Evolutionary conservation across 2,113 vertebrate species (phyloP).

Genomic region (Pagrus major): DNA sequence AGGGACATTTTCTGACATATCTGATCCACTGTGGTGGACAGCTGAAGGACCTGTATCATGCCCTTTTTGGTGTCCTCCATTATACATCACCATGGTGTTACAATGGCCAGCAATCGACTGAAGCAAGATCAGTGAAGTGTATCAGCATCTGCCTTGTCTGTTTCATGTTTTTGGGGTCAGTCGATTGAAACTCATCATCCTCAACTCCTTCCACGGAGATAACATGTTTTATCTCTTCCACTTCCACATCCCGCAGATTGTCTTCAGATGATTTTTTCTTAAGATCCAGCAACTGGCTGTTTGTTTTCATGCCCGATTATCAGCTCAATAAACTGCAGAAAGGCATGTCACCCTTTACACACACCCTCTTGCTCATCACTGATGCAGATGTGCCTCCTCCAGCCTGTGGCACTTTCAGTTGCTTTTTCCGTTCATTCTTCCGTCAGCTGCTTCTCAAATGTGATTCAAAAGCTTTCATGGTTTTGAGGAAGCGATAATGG

Average conservation of each 20-base stretch:
- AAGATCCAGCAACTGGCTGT: background rate
- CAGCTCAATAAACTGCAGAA: background rate
- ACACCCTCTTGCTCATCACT: background rate
- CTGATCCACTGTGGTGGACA: background rate
- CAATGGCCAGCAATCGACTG: background rate
- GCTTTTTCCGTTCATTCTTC: background rate
- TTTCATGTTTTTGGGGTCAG: background rate
- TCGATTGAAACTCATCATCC: constrained; percentile 4
- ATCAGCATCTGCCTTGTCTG: constrained; percentile 9
- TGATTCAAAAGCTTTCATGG: background rate
- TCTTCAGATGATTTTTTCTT: background rate
- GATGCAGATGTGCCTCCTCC: background rate
- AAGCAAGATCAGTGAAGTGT: background rate
- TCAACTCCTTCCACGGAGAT: background rate
- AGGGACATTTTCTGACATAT: background rate
- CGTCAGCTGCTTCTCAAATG: background rate
- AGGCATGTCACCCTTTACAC: background rate
- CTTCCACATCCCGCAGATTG: background rate
- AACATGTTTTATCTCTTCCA: background rate
- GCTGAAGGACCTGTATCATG: background rate
- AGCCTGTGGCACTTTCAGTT: background rate
- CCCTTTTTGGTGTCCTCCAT: background rate
- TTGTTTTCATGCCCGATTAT: background rate
- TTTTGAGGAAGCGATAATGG: background rate
- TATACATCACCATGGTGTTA: background rate